Evolutionary conservation across 2,113 vertebrate genomes (phyloP).

Genomic region (Cyprinodon tularosa): DNA sequence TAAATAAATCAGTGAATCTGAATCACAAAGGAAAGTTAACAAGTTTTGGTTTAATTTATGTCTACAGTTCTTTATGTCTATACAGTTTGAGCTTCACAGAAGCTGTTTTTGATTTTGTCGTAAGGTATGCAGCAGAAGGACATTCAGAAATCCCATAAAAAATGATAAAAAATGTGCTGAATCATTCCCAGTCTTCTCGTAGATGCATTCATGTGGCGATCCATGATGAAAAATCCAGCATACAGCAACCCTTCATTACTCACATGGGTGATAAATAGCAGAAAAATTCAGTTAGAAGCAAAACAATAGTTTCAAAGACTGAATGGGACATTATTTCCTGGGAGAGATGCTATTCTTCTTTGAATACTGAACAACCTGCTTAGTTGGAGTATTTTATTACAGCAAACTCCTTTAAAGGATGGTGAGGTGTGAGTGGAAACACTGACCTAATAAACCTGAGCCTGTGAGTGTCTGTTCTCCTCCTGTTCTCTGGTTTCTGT

Average conservation of each 20-base stretch:
- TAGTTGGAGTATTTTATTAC: conserved; percentile 1
- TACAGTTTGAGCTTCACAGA: background rate
- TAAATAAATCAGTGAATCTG: background rate
- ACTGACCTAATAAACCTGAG: conserved; percentile 67
- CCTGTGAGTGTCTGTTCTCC: conserved; percentile 54
- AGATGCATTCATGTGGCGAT: background rate
- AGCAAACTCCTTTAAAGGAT: conserved; percentile 4
- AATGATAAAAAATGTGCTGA: background rate
- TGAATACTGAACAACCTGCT: conserved; percentile 9
- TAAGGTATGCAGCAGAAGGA: background rate
- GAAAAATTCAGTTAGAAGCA: background rate
- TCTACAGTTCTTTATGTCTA: background rate
- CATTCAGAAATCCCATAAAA: background rate
- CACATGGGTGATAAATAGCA: background rate
- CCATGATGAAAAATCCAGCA: background rate
- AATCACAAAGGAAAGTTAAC: background rate
- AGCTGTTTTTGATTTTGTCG: background rate
- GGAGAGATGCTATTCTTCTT: conserved; percentile 1
- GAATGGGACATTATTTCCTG: background rate
- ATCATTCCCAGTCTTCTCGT: too few relatives aligned
- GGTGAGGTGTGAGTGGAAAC: conserved; percentile 72
- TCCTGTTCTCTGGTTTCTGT: conserved; percentile 65
- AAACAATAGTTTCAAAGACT: background rate
- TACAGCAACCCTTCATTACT: background rate
- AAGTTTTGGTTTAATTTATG: background rate